Base-by-base conservation (phyloP, 2,113 vertebrate species). In the Otis tarda region DNA sequence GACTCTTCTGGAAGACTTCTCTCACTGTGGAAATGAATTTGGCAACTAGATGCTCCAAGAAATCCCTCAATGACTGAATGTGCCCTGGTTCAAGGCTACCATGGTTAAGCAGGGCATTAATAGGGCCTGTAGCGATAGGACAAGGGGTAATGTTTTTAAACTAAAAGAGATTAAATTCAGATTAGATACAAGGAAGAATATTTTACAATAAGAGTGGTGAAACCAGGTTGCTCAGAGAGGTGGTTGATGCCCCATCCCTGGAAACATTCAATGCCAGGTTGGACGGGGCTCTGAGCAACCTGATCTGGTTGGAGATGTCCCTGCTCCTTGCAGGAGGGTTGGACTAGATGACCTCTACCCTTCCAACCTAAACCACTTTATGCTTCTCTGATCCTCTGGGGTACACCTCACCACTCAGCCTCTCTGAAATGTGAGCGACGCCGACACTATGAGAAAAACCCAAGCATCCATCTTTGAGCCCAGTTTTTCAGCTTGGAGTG, bases 351-450 rank as follows among this genome's bases (percentile, higher is more conserved):
- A 43, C 41, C 41, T 43, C 6, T 43, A 16, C 41, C 41, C 41
- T 43, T 43, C 41, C 41, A 43, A 43, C 41, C 41, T 16, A 43
- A 43, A 43, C 41, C 41, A 43, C 24, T 71, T n/a, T 27, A 23
- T 49, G 39, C 31, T 19, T 16, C 12, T 64, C 1, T 37, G 41
- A 78, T 57, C 21, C 55, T 68, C 35, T 55, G 41, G 27, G 22
- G 30, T n/a, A 56, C 0, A 1, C 7, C 31, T 63, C 9, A 9
- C 15, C 0, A 0, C 35, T 21, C 12, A 30, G 39, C 4, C 22
- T 67, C 31, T 67, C 20, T 60, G 33, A 78, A 67, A 52, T 4
- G 6, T 31, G 5, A 71, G 18, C 0, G 0, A 45, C 39, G 28
- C 8, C 24, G 8, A 47, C 4, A 20, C 24, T 21, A 0, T 23